Evolutionary conservation across 2,888 invertebrate genomes (phyloP), one percentile per base, ranked within the genome.

Genomic region (Pachymerium ferrugineum): DNA sequence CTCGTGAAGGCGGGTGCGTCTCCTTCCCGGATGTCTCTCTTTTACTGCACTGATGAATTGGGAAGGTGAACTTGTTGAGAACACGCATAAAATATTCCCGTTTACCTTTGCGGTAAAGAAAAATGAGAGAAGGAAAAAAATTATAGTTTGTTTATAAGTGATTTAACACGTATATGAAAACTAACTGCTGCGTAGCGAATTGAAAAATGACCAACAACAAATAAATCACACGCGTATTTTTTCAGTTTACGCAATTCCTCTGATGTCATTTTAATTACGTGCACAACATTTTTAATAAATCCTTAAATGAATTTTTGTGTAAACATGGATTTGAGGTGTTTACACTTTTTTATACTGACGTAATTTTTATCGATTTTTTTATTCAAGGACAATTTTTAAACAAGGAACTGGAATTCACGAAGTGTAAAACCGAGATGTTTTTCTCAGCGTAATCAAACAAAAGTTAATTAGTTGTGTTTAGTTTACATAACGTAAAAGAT

Each of bases 1-100:
- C 62, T 22, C 62, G 62, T 28, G 62, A 22, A 28, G 62, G 62
- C 62, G 62, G 62, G 62, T 28, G 28, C 62, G 62, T 62, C 62
- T 62, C 62, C n/a, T 62, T 62, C 62, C 62, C 62, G 62, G 62
- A 62, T 62, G 62, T 62, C 12, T 62, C 62, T 62, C 28, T 62
- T 25, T 62, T 14, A 4, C 28, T 62, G 6, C 62, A 6, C 62
- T 25, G 62, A 62, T 62, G 28, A 62, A 62, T 62, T 10, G 62
- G 62, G 62, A 62, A 62, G 62, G 62, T 62, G 62, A 62, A 62
- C 62, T 10, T 62, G 62, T 62, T 62, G 62, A 28, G 62, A 62
- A 62, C 62, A 62, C 25, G 62, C 62, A n/a, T 10, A 25, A 12
- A 12, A 1, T 28, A 62, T 62, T 62, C 62, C n/a, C 14, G 62